Evolutionary conservation across 2,888 invertebrate genomes (phyloP).

Genomic region (Calameuta filiformis): DNA sequence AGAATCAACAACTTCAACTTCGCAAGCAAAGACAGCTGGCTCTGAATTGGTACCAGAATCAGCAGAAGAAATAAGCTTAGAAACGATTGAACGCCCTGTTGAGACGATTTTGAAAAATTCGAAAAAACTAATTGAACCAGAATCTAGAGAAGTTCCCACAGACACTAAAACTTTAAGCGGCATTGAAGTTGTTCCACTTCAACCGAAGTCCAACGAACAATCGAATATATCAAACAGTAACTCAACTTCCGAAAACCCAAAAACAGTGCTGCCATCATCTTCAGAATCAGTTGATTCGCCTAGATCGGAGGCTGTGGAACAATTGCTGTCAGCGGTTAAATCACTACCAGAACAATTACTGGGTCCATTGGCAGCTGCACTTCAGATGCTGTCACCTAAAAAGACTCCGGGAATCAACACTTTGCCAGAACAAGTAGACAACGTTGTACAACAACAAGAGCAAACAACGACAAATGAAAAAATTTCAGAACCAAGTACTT

Average conservation of each 20-base stretch:
- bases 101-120: too few species aligned
- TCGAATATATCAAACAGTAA: too few species aligned
- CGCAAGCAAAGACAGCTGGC: too few species aligned
- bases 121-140: too few species aligned
- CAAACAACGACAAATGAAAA: neutral
- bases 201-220: too few species aligned
- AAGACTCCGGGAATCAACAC: constrained; percentile 8
- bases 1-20: too few species aligned
- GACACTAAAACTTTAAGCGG: too few species aligned
- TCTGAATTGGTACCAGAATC: neutral
- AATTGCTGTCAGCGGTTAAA: constrained; percentile 53
- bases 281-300: neutral
- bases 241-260: neutral
- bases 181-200: too few species aligned
- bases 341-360: constrained; percentile 56
- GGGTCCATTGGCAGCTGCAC: constrained; percentile 51
- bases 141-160: too few species aligned
- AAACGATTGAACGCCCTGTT: constrained; percentile 22
- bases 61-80: constrained; percentile 17
- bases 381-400: constrained; percentile 50
- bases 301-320: constrained; percentile 41
- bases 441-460: neutral
- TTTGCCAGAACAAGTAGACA: too few species aligned
- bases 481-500: neutral
- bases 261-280: neutral